These are phyloP conservation scores for Prenolepis imparis DNA, from an alignment of 2,888 invertebrate species.

Conservation along the genomic window DNA sequence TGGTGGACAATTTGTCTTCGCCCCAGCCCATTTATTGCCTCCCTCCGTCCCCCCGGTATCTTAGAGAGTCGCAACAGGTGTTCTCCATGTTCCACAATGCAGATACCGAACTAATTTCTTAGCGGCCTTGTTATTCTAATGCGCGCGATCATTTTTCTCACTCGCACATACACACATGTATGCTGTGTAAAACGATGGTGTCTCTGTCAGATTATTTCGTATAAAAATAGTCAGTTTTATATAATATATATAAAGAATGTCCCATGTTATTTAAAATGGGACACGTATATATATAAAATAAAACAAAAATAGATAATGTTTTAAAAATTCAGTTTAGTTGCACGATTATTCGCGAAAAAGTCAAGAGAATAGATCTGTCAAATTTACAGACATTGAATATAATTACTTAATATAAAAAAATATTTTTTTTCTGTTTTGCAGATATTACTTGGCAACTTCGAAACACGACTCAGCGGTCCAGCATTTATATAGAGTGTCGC, in stretches of 20 bases:
- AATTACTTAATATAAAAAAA: neutral
- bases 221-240: neutral
- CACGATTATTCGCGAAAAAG: neutral
- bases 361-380: neutral
- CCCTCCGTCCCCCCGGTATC: neutral
- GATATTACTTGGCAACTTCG: slow-evolving; percentile 95
- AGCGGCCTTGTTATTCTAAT: neutral
- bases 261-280: too few species aligned
- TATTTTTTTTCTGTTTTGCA: slow-evolving; percentile 82
- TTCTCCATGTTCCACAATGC: slow-evolving; percentile 26
- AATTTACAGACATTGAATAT: neutral
- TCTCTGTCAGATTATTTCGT: neutral
- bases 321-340: neutral
- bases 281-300: too few species aligned
- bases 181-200: neutral
- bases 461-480: slow-evolving; percentile 92
- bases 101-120: slow-evolving; percentile 41
- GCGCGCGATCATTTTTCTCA: neutral
- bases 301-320: neutral
- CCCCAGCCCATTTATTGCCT: slow-evolving; percentile 26
- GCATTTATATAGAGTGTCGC: slow-evolving; percentile 92
- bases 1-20: slow-evolving; percentile 37
- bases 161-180: neutral
- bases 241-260: too few species aligned
- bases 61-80: slow-evolving; percentile 35